Conservation (phyloP, 2,797 vertebrate genomes). For the Notoglanidium macrostoma region DNA sequence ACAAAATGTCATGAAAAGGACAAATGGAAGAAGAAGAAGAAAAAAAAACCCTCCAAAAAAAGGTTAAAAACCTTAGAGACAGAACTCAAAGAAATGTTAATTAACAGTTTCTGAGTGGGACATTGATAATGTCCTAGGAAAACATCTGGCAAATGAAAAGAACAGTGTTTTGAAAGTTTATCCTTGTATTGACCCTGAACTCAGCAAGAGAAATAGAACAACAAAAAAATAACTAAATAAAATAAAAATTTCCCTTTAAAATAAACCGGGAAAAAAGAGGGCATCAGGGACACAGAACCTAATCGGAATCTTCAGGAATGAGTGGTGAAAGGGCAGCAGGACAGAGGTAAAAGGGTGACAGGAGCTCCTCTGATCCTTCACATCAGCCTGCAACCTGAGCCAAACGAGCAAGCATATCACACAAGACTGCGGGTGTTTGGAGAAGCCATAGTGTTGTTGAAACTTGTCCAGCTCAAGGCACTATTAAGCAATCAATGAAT, state of each 20-base stretch:
- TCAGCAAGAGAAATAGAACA: not conserved
- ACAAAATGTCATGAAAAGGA: conserved; percentile 10
- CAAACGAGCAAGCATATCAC: conserved; percentile 47
- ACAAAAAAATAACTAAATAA: no score
- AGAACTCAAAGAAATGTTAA: conserved; percentile 1
- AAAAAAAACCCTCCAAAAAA: not conserved
- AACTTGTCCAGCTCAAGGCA: not conserved
- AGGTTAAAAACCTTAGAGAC: conserved; percentile 1
- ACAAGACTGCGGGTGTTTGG: not conserved
- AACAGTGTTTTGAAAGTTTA: not conserved
- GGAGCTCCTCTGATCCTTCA: conserved; percentile 39
- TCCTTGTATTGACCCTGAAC: not conserved
- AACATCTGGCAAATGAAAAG: not conserved
- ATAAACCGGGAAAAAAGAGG: not conserved
- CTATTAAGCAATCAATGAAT: not conserved
- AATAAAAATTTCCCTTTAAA: no score
- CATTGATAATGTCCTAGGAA: not conserved
- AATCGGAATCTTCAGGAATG: conserved; percentile 45
- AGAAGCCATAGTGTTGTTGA: conserved; percentile 5
- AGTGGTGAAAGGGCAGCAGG: conserved; percentile 30
- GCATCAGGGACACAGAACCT: conserved; percentile 17
- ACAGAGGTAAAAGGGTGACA: conserved; percentile 25
- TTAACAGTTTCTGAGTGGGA: not conserved
- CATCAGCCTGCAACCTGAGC: conserved; percentile 29
- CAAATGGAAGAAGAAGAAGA: not conserved